A percentile compares a stretch with the other conserved stretches of the same genome.
These are phyloP conservation scores for Drosophila virilis DNA, from an alignment of 1,140 invertebrate species.

Conservation along the genomic window DNA sequence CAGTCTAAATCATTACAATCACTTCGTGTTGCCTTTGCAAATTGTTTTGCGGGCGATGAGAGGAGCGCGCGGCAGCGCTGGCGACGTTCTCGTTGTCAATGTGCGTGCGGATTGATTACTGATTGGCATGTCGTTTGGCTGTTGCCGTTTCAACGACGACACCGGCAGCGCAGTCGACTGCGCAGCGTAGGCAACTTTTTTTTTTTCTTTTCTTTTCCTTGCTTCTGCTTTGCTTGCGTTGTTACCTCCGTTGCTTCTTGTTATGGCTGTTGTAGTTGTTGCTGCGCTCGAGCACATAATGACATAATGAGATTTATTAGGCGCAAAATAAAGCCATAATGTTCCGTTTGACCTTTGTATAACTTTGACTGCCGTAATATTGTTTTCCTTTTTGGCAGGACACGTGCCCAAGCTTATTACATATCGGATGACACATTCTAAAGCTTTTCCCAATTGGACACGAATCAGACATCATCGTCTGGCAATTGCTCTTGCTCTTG, in stretches of 20 bases:
- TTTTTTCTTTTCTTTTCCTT: slow-evolving; percentile 38
- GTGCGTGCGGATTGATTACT: slow-evolving; percentile 78
- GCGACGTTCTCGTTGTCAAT: slow-evolving; percentile 56
- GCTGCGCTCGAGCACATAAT: slow-evolving; percentile 67
- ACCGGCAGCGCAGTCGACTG: slow-evolving; percentile 16
- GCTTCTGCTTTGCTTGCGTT: background rate
- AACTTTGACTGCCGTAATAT: slow-evolving; percentile 69
- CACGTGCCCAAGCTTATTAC: slow-evolving; percentile 57
- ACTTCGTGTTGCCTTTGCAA: slow-evolving; percentile 51
- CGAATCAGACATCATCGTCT: slow-evolving; percentile 33
- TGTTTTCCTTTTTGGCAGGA: slow-evolving; percentile 11
- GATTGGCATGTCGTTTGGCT: slow-evolving; percentile 79
- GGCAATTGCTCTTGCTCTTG: background rate
- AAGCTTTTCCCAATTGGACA: background rate
- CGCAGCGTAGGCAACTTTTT: slow-evolving; percentile 37
- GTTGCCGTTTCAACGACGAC: slow-evolving; percentile 52
- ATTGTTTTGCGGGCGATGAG: slow-evolving; percentile 65
- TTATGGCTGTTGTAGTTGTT: slow-evolving; percentile 38
- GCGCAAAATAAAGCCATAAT: slow-evolving; percentile 82
- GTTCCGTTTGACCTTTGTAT: slow-evolving; percentile 81
- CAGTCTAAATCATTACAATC: slow-evolving; percentile 1
- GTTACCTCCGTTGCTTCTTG: slow-evolving; percentile 42
- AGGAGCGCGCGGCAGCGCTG: slow-evolving; percentile 6
- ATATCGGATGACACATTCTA: slow-evolving; percentile 50
- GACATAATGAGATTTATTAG: slow-evolving; percentile 83